Conservation (phyloP, 2,113 vertebrate genomes). For the Dissostichus mawsoni region DNA sequence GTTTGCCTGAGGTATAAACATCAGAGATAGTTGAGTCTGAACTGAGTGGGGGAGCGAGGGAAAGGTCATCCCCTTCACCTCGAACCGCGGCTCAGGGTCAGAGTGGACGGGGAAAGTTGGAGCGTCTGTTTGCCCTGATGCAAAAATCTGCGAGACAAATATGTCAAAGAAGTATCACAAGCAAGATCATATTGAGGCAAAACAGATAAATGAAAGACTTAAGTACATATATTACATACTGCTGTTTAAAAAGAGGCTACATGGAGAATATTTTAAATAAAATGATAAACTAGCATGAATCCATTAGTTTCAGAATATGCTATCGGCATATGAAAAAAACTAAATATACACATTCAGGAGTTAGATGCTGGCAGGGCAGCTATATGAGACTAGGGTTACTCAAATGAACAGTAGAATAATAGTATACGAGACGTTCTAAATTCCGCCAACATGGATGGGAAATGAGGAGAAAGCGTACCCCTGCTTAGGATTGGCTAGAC, state of each 20-base stretch:
- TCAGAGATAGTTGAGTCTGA: background rate
- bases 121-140: background rate
- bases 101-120: background rate
- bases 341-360: background rate
- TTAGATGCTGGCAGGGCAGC: background rate
- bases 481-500: too few relatives aligned
- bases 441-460: background rate
- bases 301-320: background rate
- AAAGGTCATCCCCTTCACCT: constrained; percentile 37
- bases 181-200: background rate
- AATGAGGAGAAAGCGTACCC: too few relatives aligned
- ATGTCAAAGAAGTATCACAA: background rate
- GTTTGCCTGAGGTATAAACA: constrained; percentile 66
- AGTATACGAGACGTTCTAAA: too few relatives aligned
- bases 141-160: constrained; percentile 17
- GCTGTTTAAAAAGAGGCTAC: background rate
- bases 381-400: background rate
- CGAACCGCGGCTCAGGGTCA: constrained; percentile 23
- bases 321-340: too few relatives aligned
- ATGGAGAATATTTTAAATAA: background rate
- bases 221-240: too few relatives aligned
- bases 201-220: background rate
- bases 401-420: background rate
- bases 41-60: constrained; percentile 26
- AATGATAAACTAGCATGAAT: background rate